Base-by-base conservation (phyloP, 2,797 vertebrate genomes). In the Coregonus sp. region DNA sequence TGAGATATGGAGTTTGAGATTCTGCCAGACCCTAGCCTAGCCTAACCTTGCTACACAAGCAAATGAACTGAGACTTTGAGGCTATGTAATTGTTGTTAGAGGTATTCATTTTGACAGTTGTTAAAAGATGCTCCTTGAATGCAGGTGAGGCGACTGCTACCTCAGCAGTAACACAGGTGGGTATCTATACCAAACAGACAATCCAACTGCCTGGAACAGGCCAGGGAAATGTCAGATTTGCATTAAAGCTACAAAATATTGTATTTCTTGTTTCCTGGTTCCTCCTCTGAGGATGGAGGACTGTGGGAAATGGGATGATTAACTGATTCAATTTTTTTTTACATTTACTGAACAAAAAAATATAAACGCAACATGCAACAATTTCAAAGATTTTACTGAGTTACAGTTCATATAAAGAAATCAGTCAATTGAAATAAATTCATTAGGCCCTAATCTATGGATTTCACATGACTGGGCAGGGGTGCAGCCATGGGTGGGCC, bases 141-240 rank as follows among this genome's bases (percentile, higher is more conserved):
- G 80, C 76, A 81, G 82, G 80, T 80, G 79, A 80, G 79, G 81
- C 80, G 75, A 85, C 80, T 84, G 87, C 90, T 79, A 80, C 86
- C 83, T 89, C 91, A 91, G 90, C 89, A 87, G 51, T 80, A 85
- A 85, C 79, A 73, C 70, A 47, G 73, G 72, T 86, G 86, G 87
- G 89, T 90, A 90, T 88, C 86, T 88, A 80, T 86, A 90, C 89
- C 88, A 89, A 91, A 90, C 88, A 94, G 86, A 85, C 82, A 90
- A 83, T 68, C 81, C 71, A 75, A 82, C 85, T 87, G 87, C 56
- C 70, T 78, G 77, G 77, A 86, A 78, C 74, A 76, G 54, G 83
- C 86, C 67, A 73, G 84, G 81, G 75, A 80, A 92, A 93, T 94
- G 90, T 92, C 91, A 90, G 79, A 92, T 93, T 93, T 89, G 87